Base-by-base conservation (phyloP, 1,140 invertebrate species). In the Caligus rogercresseyi region DNA sequence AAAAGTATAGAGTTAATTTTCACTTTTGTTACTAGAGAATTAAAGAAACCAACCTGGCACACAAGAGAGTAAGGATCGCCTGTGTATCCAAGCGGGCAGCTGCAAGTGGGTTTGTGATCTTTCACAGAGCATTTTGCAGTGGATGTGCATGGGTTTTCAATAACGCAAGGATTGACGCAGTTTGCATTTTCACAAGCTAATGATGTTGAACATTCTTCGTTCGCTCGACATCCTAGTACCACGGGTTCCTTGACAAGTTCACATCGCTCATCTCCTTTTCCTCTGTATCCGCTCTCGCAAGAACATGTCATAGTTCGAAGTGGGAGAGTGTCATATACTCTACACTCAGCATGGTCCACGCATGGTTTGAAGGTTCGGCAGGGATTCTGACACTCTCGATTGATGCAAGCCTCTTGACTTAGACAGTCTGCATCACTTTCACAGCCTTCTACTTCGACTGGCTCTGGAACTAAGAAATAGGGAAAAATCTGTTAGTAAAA, bases 401-500 rank as follows among this genome's bases (percentile, higher is more conserved):
- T n/a, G 26, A 26, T 25, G 16, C 57, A 60, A 2, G 26, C 26
- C 26, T 60, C 14, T 72, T 91, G 82, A 64, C 85, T 80, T 1
- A 88, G 86, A 74, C 89, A 94, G 65, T 93, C 88, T 63, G 84
- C 84, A 71, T 90, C 88, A 61, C 83, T 83, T 67, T 81, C 79
- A 74, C 89, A 93, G 16, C 87, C 83, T 80, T 78, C 19, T 78
- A 11, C 24, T 24, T 11, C 61, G 52, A 60, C 57, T 24, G 57
- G 57, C 25, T 60, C 57, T 26, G 26, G 23, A 18, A 25, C 54
- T 56, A 56, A 51, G 23, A 58, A 58, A 7, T 7, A 54, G 21
- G 53, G 23, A 20, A 63, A 14, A 25, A 14, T 63, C 62, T 25
- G 24, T 21, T 21, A 20, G 43, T 13, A 65, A n/a, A 31, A 51